These are phyloP conservation scores for Phataginus tetradactyla DNA, from an alignment of 2,797 vertebrate species.

Conservation along the genomic window DNA sequence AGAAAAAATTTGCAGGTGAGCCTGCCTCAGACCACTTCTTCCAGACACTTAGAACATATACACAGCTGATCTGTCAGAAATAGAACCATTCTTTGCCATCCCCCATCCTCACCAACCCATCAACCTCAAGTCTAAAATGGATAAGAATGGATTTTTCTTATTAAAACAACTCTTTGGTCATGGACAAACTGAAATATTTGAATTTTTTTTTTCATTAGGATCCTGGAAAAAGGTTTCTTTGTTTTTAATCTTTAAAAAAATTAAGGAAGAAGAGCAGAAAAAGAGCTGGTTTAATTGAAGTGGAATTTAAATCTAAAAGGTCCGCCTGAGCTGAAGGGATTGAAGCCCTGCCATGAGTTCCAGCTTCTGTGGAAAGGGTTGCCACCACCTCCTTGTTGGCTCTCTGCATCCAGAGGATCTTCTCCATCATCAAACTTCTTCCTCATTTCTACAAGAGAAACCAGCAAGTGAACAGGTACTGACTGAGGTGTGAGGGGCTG, in stretches of 20 bases:
- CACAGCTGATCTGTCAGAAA: neutral
- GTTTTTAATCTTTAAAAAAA: constrained; percentile 82
- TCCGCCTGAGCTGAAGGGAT: constrained; percentile 96
- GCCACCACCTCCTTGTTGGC: constrained; percentile 93
- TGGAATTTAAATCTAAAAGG: constrained; percentile 98
- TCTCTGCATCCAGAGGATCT: constrained; percentile 97
- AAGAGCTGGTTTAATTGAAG: constrained; percentile 91
- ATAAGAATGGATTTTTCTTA: constrained; percentile 47
- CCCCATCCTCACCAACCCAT: neutral
- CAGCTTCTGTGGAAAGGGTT: constrained; percentile 92
- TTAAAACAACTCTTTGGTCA: constrained; percentile 81
- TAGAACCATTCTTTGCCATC: neutral
- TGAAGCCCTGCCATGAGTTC: constrained; percentile 96
- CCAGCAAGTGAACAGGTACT: neutral
- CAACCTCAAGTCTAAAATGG: neutral
- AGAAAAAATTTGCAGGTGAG: neutral
- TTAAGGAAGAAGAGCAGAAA: constrained; percentile 80
- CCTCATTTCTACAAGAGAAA: constrained; percentile 91
- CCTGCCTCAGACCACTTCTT: neutral
- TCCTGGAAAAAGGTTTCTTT: constrained; percentile 80
- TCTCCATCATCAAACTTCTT: constrained; percentile 96
- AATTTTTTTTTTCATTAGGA: constrained; percentile 72
- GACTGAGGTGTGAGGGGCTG: too few relatives aligned
- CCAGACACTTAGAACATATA: neutral
- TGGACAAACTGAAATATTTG: constrained; percentile 79